Evolutionary conservation across 2,113 vertebrate species (phyloP).

Genomic region (Daphoenositta chrysoptera): DNA sequence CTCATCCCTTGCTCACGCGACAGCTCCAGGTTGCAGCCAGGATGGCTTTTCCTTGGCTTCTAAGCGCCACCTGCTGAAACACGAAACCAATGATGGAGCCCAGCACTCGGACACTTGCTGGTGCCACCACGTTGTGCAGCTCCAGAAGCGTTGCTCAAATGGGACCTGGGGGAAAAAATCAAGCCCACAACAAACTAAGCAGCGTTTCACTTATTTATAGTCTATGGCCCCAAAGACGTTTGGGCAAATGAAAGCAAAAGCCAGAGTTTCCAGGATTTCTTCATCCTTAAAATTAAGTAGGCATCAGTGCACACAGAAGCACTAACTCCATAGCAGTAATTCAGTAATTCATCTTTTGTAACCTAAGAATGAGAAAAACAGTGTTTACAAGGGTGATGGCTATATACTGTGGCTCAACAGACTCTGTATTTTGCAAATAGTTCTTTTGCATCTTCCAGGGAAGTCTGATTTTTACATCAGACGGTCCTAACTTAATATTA

Average conservation of each 20-base stretch:
- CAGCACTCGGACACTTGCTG: neutral
- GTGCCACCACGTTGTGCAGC: rapidly evolving
- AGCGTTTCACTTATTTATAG: neutral
- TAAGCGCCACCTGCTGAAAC: neutral
- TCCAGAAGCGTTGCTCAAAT: rapidly evolving
- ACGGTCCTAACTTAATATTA: neutral
- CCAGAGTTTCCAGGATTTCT: conserved; percentile 62
- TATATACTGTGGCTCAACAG: neutral
- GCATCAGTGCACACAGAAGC: conserved; percentile 56
- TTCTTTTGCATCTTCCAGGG: neutral
- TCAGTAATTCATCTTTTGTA: conserved; percentile 63
- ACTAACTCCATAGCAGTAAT: conserved; percentile 59
- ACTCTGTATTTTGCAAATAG: neutral
- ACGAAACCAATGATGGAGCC: neutral
- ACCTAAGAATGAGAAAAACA: conserved; percentile 22
- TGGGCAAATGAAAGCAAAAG: neutral
- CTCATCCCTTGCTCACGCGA: neutral
- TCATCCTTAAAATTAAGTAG: conserved; percentile 67
- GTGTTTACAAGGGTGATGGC: neutral
- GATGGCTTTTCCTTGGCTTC: neutral
- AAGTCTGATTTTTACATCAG: neutral
- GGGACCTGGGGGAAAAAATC: neutral
- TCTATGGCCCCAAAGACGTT: neutral
- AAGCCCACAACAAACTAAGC: neutral
- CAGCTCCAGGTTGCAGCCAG: neutral